Base-by-base conservation (phyloP, 2,113 vertebrate species). In the Mus musculus region DNA sequence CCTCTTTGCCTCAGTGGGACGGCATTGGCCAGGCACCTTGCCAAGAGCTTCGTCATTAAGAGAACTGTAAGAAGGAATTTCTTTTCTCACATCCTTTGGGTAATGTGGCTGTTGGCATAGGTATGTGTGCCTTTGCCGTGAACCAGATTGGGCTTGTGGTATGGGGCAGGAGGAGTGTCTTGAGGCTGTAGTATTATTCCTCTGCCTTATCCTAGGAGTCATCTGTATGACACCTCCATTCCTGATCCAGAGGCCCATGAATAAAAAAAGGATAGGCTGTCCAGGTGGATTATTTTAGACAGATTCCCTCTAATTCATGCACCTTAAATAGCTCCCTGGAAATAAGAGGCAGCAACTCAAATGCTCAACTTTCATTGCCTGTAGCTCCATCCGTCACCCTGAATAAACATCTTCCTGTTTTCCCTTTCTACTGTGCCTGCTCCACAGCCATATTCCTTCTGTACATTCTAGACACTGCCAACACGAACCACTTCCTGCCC, bases 61-160 rank as follows among this genome's bases (percentile, higher is more conserved):
- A 80, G 82, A 56, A 71, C 4, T 28, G 2, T 14, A 24, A 39
- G 14, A 20, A 7, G 65, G 14, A 0, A 1, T 30, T 26, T 63
- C 39, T 63, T 84, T 61, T 61, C 69, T 65, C 26, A 1, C n/a
- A 3, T 24, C 24, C 54, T 65, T 36, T 20, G 73, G 20, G 5
- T 63, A 22, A 33, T 42, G n/a, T 81, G 5, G 0, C 77, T 19
- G 8, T 36, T 13, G 65, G 4, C 12, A 8, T 63, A 3, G 52
- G 59, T 54, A 46, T 75, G 69, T 0, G 7, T 49, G 36, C 63
- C 89, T 56, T 61, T 24, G 22, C 52, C 59, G 14, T 1, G 36
- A 4, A 13, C 22, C 2, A 59, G n/a, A 2, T 39, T 22, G 54
- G 4, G 19, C 26, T 28, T 20, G 1, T 5, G 46, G 28, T 5